Base-by-base conservation (phyloP, 2,113 vertebrate genomes). In the Zapornia atra region DNA sequence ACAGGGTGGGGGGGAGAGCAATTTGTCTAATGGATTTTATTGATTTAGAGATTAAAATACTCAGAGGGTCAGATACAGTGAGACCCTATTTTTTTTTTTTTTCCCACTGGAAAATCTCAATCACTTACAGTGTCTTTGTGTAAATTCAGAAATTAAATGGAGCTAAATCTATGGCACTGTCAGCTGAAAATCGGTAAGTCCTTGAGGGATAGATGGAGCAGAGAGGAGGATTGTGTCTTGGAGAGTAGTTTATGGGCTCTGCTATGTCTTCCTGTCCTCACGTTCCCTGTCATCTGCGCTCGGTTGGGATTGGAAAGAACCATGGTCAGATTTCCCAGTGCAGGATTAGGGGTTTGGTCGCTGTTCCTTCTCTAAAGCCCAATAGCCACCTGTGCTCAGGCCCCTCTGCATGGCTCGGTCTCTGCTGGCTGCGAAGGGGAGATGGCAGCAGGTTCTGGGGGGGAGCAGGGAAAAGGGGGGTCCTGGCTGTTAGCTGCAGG, bases 1-100 rank as follows among this genome's bases (percentile, higher is more conserved):
- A 12, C 17, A 7, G 46, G 46, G 20, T 48, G 21, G 48, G 44
- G 61, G 64, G 31, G 24, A 84, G 87, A 96, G 92, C 96, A 97
- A 98, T 98, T 97, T 88, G 80, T 96, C 96, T 98, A 98, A 98
- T 98, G 97, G 89, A 84, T 96, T 97, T 97, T 97, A 98, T 98
- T 65, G 92, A 98, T 97, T 95, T 89, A 72, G 77, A 26, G 72
- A 95, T 95, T 97, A 97, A 97, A 97, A 96, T 87, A 46, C 95
- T 97, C 92, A 11, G 50, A 90, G 89, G 70, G 96, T 95, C 98
- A 92, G 88, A 79, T 57, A 63, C 24, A 66, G 83, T 11, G 25
- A 53, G 50, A 82, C 95, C 82, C 89, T 54, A 4, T 20, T 86
- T 46, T 46, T 96, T 89, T 91, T 44, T 46, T 18, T 46, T 46